Evolutionary conservation across 2,113 vertebrate species (phyloP), one percentile per base, ranked within the genome.

Genomic region (Microcebus ravelobensis): DNA sequence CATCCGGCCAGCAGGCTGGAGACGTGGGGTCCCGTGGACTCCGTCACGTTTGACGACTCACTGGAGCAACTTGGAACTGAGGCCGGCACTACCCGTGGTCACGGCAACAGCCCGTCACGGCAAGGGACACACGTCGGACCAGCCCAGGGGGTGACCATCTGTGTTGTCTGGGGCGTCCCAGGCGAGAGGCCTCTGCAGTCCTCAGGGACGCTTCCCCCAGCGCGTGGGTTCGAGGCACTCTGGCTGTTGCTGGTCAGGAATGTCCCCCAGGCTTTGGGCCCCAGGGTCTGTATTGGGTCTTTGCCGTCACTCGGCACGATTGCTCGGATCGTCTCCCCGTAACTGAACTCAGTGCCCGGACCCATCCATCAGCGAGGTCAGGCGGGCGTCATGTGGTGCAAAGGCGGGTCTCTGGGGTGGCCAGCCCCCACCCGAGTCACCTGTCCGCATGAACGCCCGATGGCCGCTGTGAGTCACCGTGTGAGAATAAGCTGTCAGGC

Each of bases 281-380:
- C 59, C 48, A 25, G 74, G 10, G 18, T 68, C 15, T 39, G 3
- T 27, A 2, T 0, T 0, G 8, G 48, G 20, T 34, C 39, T 59
- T 52, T 52, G 42, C 42, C 42, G 42, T 42, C 42, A 42, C 42
- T 42, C 42, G 42, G 6, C 42, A 42, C 6, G 6, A 34, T n/a
- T n/a, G 34, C 6, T 29, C 8, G 23, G 20, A 77, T 63, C 23
- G 29, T 8, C 3, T 13, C 18, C 25, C 21, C 0, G 0, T 5
- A n/a, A 11, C 29, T 36, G 8, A 36, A 34, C 18, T n/a, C 11
- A 18, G 3, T 8, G 14, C 48, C 87, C 71, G 39, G 48, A 20
- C 48, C 23, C 14, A 13, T 5, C 13, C 12, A 20, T 61, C 39
- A 17, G 29, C 70, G 45, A 13, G 55, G 29, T 27, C 70, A 59